A percentile compares a stretch with the other conserved stretches of the same genome.
These are phyloP conservation scores for Cylas formicarius DNA, from an alignment of 1,140 invertebrate species.

Conservation along the genomic window DNA sequence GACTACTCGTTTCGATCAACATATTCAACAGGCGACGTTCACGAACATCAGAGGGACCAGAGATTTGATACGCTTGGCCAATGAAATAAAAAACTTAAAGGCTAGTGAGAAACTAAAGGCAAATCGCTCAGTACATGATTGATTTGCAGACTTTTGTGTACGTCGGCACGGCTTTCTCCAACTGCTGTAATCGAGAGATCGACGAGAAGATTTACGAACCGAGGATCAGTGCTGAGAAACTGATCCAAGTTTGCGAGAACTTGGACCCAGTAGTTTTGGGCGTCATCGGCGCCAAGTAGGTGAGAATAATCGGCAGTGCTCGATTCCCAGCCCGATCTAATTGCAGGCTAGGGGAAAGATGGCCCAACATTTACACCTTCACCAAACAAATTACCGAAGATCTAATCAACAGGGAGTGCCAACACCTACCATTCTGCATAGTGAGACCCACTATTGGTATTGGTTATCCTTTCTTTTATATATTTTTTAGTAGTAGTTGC, in stretches of 20 bases:
- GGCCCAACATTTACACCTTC: conserved; percentile 56
- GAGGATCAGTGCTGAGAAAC: conserved; percentile 43
- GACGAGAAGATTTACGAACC: conserved; percentile 47
- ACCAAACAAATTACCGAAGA: conserved; percentile 56
- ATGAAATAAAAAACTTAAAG: conserved; percentile 58
- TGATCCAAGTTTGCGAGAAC: conserved; percentile 32
- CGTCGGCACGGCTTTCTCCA: conserved; percentile 58
- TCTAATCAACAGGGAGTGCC: conserved; percentile 47
- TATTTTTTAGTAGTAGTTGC: too few relatives aligned
- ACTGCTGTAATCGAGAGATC: conserved; percentile 44
- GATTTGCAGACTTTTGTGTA: conserved; percentile 31
- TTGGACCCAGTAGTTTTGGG: conserved; percentile 42
- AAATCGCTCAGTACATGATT: too few relatives aligned
- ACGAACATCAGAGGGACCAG: conserved; percentile 63
- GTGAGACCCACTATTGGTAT: conserved; percentile 55
- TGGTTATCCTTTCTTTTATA: too few relatives aligned
- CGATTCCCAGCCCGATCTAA: too few relatives aligned
- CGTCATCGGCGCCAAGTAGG: conserved; percentile 52
- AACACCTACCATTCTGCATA: conserved; percentile 50
- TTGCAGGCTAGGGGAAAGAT: conserved; percentile 43
- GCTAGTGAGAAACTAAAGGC: too few relatives aligned
- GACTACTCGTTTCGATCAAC: conserved; percentile 62
- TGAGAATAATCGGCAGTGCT: too few relatives aligned
- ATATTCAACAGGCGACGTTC: conserved; percentile 53
- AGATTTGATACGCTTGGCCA: conserved; percentile 54